Evolutionary conservation across 2,888 invertebrate species (phyloP).

Genomic region (Athrips mouffetella): DNA sequence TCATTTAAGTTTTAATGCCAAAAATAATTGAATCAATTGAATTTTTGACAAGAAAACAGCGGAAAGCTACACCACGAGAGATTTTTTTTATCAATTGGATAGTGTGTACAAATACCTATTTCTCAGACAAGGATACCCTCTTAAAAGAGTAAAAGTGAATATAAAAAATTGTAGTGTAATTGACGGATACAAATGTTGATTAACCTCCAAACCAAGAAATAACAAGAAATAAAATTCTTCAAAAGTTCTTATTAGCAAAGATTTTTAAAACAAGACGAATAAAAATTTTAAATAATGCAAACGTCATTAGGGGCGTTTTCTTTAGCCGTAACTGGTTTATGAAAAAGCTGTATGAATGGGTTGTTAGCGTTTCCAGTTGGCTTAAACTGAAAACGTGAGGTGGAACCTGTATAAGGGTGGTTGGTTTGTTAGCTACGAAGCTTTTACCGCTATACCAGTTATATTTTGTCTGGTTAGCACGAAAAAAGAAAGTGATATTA

Average conservation of each 20-base stretch:
- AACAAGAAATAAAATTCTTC: neutral
- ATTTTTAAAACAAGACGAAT: constrained; percentile 40
- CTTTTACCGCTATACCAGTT: too few relatives aligned
- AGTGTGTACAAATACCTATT: too few relatives aligned
- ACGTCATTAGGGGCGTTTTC: constrained; percentile 54
- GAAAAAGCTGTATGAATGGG: constrained; percentile 61
- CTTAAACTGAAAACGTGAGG: constrained; percentile 51
- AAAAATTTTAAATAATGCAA: constrained; percentile 34
- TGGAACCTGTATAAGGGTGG: constrained; percentile 38
- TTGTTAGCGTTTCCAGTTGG: constrained; percentile 63
- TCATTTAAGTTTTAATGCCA: too few relatives aligned
- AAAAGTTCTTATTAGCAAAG: neutral
- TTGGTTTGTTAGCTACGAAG: neutral
- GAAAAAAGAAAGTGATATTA: too few relatives aligned
- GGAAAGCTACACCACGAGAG: too few relatives aligned
- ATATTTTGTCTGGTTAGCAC: too few relatives aligned
- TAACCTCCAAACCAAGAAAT: neutral
- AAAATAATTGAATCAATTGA: too few relatives aligned
- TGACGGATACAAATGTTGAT: neutral
- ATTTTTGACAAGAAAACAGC: too few relatives aligned
- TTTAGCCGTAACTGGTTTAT: constrained; percentile 57
- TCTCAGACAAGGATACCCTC: too few relatives aligned
- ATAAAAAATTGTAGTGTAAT: neutral
- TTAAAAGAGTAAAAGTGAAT: too few relatives aligned
- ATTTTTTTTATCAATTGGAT: too few relatives aligned